Percentiles rank a stretch among this genome's conserved stretches.
These are phyloP conservation scores for Sphenodon punctatus DNA, from an alignment of 2,797 vertebrate genomes.

Conservation along the genomic window DNA sequence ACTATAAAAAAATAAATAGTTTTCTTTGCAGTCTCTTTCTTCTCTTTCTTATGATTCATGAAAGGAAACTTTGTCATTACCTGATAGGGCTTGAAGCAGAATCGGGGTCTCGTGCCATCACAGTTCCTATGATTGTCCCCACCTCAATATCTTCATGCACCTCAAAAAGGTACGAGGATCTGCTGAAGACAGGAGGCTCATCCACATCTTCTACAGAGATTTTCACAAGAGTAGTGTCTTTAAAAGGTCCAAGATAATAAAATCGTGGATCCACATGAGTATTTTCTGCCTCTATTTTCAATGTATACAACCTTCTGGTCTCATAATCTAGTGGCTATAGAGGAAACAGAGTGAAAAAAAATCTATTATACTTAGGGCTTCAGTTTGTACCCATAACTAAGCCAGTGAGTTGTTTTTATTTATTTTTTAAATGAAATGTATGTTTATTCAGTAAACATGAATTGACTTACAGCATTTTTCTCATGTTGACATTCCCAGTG, in stretches of 20 bases:
- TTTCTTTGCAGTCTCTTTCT: no score
- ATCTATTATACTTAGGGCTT: no score
- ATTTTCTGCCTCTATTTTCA: conserved; percentile 92
- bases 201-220: conserved; percentile 90
- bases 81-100: conserved; percentile 84
- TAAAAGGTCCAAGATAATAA: conserved; percentile 87
- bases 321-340: conserved; percentile 91
- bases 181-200: conserved; percentile 89
- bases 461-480: no score
- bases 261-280: conserved; percentile 86
- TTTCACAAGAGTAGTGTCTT: conserved; percentile 89
- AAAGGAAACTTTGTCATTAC: no score
- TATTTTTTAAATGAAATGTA: no score
- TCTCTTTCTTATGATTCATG: no score
- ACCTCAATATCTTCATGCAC: conserved; percentile 87
- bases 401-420: no score
- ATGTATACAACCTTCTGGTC: conserved; percentile 83
- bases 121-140: conserved; percentile 85
- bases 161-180: conserved; percentile 87
- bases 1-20: no score
- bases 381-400: no score
- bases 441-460: no score
- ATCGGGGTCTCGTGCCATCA: conserved; percentile 91
- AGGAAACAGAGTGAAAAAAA: no score
- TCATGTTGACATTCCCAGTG: no score